phyloP scores from a whole-genome alignment of 2,888 invertebrate species.

The Cataglyphis livida region DNA sequence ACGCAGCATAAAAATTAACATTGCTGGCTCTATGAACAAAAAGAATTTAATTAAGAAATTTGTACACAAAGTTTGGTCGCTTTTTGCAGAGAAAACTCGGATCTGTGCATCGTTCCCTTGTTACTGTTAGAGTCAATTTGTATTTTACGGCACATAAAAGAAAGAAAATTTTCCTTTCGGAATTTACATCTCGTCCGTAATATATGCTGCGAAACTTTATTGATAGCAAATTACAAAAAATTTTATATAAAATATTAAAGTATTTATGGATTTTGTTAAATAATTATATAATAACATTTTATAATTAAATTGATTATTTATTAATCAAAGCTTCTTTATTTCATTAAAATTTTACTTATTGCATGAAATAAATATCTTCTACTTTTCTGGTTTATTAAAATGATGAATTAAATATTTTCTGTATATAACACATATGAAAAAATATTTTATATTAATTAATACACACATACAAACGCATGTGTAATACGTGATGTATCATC shows the following conservation, averaged over 20 bases:
- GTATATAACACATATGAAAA: not conserved
- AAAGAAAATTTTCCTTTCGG: slow-evolving; percentile 19
- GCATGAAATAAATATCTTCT: not conserved
- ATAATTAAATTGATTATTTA: not conserved
- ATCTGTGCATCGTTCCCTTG: not conserved
- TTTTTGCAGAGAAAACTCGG: slow-evolving; percentile 17
- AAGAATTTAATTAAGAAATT: slow-evolving; percentile 50
- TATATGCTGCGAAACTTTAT: not conserved
- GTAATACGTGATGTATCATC: not conserved
- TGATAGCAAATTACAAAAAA: not conserved
- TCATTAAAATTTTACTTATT: not conserved
- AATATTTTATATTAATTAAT: slow-evolving; percentile 20
- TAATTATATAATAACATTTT: not conserved
- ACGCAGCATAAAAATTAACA: slow-evolving; percentile 24
- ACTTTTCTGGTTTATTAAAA: not conserved
- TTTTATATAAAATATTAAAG: not conserved
- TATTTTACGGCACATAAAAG: slow-evolving; percentile 20
- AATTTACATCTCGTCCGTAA: not conserved
- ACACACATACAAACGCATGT: not conserved
- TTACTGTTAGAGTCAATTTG: slow-evolving; percentile 24
- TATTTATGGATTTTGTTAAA: not conserved
- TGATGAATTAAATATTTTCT: not conserved
- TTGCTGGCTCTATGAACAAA: not conserved
- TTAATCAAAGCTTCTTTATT: not conserved
- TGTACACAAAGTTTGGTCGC: slow-evolving; percentile 22